Evolutionary conservation across 2,888 invertebrate species (phyloP).

Genomic region (Conomelus anceps): DNA sequence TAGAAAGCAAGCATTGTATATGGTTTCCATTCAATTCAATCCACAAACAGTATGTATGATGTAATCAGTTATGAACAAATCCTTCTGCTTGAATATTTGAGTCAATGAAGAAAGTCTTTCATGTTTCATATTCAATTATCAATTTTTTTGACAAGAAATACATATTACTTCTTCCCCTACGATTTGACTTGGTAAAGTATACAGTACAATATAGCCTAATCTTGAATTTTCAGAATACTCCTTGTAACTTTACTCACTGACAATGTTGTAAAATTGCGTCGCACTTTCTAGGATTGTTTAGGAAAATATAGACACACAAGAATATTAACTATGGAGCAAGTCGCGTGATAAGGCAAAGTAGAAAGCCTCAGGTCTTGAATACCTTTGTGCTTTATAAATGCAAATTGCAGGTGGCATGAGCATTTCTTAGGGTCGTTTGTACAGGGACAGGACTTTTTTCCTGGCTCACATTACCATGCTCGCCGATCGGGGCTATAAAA

Average conservation of each 20-base stretch:
- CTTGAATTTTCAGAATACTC: too few relatives aligned
- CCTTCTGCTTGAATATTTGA: too few relatives aligned
- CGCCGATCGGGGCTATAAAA: background rate
- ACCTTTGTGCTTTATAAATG: background rate
- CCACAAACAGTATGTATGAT: too few relatives aligned
- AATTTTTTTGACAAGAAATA: too few relatives aligned
- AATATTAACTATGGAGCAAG: background rate
- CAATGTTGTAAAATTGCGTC: background rate
- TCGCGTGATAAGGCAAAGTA: background rate
- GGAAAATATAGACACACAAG: background rate
- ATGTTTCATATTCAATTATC: too few relatives aligned
- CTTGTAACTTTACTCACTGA: background rate
- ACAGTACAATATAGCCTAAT: too few relatives aligned
- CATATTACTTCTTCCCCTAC: too few relatives aligned
- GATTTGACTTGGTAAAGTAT: too few relatives aligned
- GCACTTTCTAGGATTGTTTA: background rate
- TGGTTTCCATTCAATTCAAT: too few relatives aligned
- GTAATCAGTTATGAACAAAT: too few relatives aligned
- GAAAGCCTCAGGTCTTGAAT: background rate
- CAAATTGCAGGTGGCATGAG: constrained; percentile 3
- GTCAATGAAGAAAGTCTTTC: too few relatives aligned
- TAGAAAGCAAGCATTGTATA: background rate
- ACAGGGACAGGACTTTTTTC: background rate
- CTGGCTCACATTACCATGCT: background rate
- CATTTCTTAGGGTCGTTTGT: background rate